Percentiles rank a stretch among this genome's conserved stretches.
These are phyloP conservation scores for Hepsetus odoe DNA, from an alignment of 2,113 vertebrate genomes.

Conservation along the genomic window DNA sequence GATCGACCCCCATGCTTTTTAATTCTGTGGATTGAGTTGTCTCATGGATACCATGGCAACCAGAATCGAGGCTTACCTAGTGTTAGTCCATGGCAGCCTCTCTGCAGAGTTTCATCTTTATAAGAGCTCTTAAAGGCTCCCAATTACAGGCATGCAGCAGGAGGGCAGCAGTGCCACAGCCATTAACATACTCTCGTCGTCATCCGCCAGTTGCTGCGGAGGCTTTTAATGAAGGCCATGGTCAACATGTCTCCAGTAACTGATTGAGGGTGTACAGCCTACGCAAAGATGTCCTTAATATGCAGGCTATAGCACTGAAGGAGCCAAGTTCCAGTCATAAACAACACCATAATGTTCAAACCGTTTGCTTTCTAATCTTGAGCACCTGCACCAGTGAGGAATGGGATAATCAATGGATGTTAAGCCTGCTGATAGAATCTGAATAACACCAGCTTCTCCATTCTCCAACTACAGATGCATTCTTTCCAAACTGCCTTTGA, in stretches of 20 bases:
- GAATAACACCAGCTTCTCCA: too few species aligned
- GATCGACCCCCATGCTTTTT: conserved; percentile 3
- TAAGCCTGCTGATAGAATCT: too few species aligned
- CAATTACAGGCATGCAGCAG: conserved; percentile 34
- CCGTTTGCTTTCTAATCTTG: neutral
- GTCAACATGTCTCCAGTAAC: neutral
- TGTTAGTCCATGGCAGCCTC: conserved; percentile 34
- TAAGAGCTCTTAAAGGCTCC: conserved; percentile 23
- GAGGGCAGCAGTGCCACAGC: conserved; percentile 11
- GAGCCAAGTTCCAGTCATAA: neutral
- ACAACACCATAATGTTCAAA: neutral
- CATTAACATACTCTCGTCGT: conserved; percentile 37
- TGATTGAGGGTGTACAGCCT: neutral
- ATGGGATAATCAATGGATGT: neutral
- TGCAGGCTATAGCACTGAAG: neutral
- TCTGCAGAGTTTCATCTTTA: conserved; percentile 27
- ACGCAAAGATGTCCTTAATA: neutral
- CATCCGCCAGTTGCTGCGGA: conserved; percentile 13
- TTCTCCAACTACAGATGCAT: too few species aligned
- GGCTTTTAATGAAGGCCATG: conserved; percentile 33
- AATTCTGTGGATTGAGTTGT: conserved; percentile 1
- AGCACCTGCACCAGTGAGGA: neutral
- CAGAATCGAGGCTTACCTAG: conserved; percentile 25
- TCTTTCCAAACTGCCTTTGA: too few species aligned
- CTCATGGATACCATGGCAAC: conserved; percentile 57